Percentiles rank a stretch among this genome's conserved stretches.
Evolutionary conservation across 1,140 invertebrate genomes (phyloP).

Genomic region (Psix sp.): DNA sequence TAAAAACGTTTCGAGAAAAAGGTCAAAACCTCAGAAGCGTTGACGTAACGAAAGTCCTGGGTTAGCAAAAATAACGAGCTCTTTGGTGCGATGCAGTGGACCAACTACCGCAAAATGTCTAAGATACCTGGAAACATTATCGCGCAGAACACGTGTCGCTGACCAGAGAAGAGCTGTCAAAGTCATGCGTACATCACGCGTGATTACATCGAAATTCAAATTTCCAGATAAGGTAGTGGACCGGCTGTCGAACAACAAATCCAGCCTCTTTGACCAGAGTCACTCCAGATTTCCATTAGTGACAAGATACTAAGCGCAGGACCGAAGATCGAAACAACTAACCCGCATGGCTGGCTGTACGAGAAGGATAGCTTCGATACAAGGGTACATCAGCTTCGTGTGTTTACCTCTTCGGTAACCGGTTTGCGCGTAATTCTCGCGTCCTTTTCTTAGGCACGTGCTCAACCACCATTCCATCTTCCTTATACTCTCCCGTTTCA

Average conservation of each 20-base stretch:
- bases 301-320: conserved; percentile 39
- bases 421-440: conserved; percentile 62
- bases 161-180: conserved; percentile 25
- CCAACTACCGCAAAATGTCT: conserved; percentile 21
- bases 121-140: conserved; percentile 36
- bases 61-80: conserved; percentile 7
- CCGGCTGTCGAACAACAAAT: conserved; percentile 15
- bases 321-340: conserved; percentile 11
- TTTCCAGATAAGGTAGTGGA: conserved; percentile 51
- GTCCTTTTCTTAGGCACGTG: conserved; percentile 9
- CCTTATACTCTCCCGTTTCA: conserved; percentile 54
- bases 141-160: conserved; percentile 34
- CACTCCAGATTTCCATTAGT: conserved; percentile 52
- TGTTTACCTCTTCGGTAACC: conserved; percentile 74
- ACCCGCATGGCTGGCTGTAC: conserved; percentile 1
- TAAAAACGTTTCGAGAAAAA: conserved; percentile 1
- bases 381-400: conserved; percentile 72
- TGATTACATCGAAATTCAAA: conserved; percentile 57
- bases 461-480: conserved; percentile 11
- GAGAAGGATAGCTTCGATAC: conserved; percentile 40
- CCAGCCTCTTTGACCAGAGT: conserved; percentile 6
- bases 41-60: background rate
- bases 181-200: conserved; percentile 29
- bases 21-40: background rate
- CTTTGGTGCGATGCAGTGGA: conserved; percentile 1